Conservation (phyloP, 2,113 vertebrate species). For the Thryonomys swinderianus region DNA sequence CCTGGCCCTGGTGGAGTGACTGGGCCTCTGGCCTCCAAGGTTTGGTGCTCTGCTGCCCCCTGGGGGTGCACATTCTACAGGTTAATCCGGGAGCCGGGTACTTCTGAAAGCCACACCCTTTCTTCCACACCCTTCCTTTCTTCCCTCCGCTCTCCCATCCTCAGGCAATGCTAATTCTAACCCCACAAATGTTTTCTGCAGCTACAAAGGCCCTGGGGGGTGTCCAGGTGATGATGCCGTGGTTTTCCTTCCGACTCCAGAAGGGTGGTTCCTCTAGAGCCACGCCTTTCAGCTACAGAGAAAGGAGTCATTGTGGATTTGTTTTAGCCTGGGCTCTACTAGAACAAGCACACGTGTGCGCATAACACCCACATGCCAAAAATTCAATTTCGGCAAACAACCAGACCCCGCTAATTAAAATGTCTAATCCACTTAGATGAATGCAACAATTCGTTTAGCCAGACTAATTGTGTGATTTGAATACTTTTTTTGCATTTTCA, state of each 20-base stretch:
- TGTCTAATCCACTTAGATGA: slow-evolving; percentile 74
- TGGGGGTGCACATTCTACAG: slow-evolving; percentile 36
- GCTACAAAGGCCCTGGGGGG: neutral
- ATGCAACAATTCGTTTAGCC: slow-evolving; percentile 57
- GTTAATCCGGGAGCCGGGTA: neutral
- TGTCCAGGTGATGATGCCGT: neutral
- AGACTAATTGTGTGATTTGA: slow-evolving; percentile 62
- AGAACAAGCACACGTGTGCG: slow-evolving; percentile 74
- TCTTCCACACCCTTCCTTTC: neutral
- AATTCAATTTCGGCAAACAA: slow-evolving; percentile 68
- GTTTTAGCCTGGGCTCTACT: neutral
- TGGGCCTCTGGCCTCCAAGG: neutral
- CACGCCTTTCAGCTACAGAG: neutral
- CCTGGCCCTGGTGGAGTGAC: neutral
- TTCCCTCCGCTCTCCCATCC: neutral
- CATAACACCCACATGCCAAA: slow-evolving; percentile 73
- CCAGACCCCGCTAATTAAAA: slow-evolving; percentile 77
- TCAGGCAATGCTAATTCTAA: neutral
- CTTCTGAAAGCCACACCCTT: neutral
- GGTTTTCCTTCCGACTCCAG: neutral
- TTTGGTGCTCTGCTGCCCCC: slow-evolving; percentile 69
- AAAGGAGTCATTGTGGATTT: slow-evolving; percentile 24
- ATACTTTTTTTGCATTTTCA: slow-evolving; percentile 12
- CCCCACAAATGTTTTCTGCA: slow-evolving; percentile 6
- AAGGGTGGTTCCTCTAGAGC: neutral